phyloP scores from a whole-genome alignment of 2,888 invertebrate species.

The Blera fallax region DNA sequence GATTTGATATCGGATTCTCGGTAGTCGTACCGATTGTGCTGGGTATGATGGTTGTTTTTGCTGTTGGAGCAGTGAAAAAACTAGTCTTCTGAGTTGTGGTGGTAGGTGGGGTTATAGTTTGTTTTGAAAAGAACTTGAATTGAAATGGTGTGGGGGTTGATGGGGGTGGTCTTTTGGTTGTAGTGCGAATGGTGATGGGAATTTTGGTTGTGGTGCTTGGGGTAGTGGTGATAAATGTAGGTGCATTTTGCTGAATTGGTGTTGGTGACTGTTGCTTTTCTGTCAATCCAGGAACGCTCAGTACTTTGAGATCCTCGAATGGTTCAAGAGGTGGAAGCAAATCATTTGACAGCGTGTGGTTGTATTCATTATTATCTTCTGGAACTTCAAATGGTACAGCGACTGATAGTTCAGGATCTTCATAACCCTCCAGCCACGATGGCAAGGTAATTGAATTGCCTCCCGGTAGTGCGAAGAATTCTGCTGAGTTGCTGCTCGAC shows the following conservation, averaged over 20 bases:
- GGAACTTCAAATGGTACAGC: constrained; percentile 79
- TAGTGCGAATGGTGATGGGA: constrained; percentile 54
- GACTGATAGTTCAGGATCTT: constrained; percentile 80
- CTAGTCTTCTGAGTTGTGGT: constrained; percentile 32
- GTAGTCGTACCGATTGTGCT: too few species aligned
- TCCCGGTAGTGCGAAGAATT: constrained; percentile 75
- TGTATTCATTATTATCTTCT: constrained; percentile 78
- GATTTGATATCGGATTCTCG: constrained; percentile 29
- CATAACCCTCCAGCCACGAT: constrained; percentile 78
- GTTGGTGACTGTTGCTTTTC: neutral
- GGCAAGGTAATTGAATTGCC: constrained; percentile 78
- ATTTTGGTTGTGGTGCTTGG: constrained; percentile 69
- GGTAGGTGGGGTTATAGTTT: constrained; percentile 7
- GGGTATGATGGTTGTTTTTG: constrained; percentile 50
- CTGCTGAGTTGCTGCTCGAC: constrained; percentile 48
- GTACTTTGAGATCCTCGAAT: constrained; percentile 76
- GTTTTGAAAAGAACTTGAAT: constrained; percentile 35
- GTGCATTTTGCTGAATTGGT: constrained; percentile 36
- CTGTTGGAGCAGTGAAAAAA: constrained; percentile 27
- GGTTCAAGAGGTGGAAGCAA: constrained; percentile 79
- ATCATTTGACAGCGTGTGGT: constrained; percentile 77
- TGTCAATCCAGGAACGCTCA: constrained; percentile 4
- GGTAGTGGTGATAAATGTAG: constrained; percentile 60
- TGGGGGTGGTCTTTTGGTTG: constrained; percentile 25
- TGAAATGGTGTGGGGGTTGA: constrained; percentile 43